Evolutionary conservation across 2,888 invertebrate species (phyloP), one percentile per base, ranked within the genome.

Genomic region (Chouioia cunea): DNA sequence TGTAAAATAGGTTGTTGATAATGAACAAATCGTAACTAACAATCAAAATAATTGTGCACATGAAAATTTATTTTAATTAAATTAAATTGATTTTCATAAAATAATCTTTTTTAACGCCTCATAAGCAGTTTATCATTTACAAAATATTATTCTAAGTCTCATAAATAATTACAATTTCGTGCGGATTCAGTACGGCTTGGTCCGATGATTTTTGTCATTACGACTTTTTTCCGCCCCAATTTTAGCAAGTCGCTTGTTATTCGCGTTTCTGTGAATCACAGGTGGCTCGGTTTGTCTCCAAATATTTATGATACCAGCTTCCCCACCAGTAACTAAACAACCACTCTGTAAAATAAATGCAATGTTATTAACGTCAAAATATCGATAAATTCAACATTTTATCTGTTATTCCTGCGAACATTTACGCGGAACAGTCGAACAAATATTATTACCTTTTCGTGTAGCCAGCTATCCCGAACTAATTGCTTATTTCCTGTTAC

Each of bases 251-350:
- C 80, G 76, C 71, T 81, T 80, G 4, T 77, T 72, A 64, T 76
- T 74, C 3, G 72, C 53, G 70, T 73, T 76, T 50, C 74, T 66
- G 71, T 76, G 66, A 46, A 77, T 76, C 15, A 79, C 0, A 4
- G 70, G 6, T 4, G 68, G 48, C 65, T 78, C 77, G 65, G 76
- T 75, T 76, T 81, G 81, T 72, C 86, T 86, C 94, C 94, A 94
- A 52, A 91, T 85, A 78, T 89, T 89, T 14, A 94, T 78, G 52
- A 90, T 84, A 15, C 92, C 92, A n/a, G 88, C 85, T 86, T 94
- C 94, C 3, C 94, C 94, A 20, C 91, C 90, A 12, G 93, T 93
- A 73, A 93, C 81, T 57, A 93, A 82, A 20, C 89, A 74, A 75
- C 91, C 89, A 27, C 86, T 87, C 91, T 93, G 83, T 15, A 86